Evolutionary conservation across 92 coral and sea anemone species (phyloP).

Genomic region (Umimayanthus chanpuru): DNA sequence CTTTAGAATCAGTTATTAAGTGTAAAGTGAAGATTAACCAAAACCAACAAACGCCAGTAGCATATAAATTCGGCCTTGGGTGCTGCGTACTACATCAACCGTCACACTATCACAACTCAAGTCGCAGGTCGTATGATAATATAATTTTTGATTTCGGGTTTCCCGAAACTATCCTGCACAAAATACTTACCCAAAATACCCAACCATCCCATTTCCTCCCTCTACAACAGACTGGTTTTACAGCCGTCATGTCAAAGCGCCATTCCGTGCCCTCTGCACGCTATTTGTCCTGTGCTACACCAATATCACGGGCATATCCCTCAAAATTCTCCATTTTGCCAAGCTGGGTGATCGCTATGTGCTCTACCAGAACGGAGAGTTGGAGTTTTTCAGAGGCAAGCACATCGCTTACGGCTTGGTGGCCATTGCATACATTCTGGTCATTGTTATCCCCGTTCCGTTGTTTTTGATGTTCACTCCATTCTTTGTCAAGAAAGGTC

Average conservation of each 20-base stretch:
- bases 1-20: too few relatives aligned
- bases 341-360: constrained; percentile 58
- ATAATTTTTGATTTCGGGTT: too few relatives aligned
- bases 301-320: constrained; percentile 76
- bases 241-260: constrained; percentile 80
- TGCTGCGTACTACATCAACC: too few relatives aligned
- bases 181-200: too few relatives aligned
- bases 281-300: constrained; percentile 92
- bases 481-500: constrained; percentile 69
- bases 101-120: too few relatives aligned
- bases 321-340: constrained; percentile 77
- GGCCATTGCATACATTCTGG: constrained; percentile 65
- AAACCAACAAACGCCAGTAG: too few relatives aligned
- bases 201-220: neutral
- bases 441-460: constrained; percentile 83
- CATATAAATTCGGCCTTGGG: too few relatives aligned
- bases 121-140: too few relatives aligned
- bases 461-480: constrained; percentile 81
- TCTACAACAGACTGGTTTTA: constrained; percentile 66
- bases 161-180: too few relatives aligned
- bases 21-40: too few relatives aligned
- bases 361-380: constrained; percentile 69
- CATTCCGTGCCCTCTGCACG: constrained; percentile 93
- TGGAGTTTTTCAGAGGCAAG: constrained; percentile 69
- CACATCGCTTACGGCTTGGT: constrained; percentile 75